These are phyloP conservation scores for Daphoenositta chrysoptera DNA, from an alignment of 2,113 vertebrate species.

Conservation along the genomic window DNA sequence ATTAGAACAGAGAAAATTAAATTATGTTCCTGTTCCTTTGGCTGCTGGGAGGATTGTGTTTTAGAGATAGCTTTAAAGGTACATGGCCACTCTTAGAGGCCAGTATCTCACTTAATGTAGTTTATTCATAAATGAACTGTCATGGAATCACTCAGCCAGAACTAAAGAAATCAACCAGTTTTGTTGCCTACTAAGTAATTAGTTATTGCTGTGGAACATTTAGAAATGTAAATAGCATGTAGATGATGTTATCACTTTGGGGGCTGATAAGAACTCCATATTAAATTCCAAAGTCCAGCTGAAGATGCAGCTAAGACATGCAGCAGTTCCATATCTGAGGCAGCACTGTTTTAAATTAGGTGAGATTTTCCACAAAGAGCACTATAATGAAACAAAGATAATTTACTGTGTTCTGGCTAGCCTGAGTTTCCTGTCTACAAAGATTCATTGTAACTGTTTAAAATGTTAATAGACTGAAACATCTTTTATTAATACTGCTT, in stretches of 20 bases:
- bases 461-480: background rate
- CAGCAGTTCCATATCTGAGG: background rate
- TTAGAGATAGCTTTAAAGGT: conserved; percentile 35
- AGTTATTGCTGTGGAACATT: background rate
- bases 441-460: background rate
- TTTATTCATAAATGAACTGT: background rate
- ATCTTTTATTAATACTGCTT: background rate
- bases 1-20: conserved; percentile 59
- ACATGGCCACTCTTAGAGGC: background rate
- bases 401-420: background rate
- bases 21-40: conserved; percentile 36
- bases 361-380: background rate
- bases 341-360: background rate
- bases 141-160: background rate
- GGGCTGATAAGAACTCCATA: background rate
- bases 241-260: background rate
- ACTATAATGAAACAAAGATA: background rate
- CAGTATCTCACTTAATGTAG: background rate
- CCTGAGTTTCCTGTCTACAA: background rate
- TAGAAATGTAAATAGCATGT: background rate
- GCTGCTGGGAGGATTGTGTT: background rate
- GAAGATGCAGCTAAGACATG: background rate
- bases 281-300: background rate
- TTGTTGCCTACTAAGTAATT: background rate
- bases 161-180: background rate